Percentiles rank a stretch among this genome's conserved stretches.
Evolutionary conservation across 2,888 invertebrate species (phyloP).

Genomic region (Parelbella ahira): DNA sequence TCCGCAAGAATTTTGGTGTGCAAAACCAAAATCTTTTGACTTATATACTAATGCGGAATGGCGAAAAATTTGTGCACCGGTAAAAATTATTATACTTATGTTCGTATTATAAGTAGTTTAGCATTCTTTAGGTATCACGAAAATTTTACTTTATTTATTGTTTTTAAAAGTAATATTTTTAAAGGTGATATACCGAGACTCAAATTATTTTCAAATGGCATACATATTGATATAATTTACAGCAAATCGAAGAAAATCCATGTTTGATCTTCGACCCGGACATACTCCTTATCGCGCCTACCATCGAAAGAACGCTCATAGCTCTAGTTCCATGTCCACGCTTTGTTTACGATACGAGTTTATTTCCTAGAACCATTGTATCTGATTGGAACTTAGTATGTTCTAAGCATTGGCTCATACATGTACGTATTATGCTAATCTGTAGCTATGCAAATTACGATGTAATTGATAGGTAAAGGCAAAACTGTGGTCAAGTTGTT

Average conservation of each 20-base stretch:
- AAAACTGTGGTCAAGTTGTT: no score
- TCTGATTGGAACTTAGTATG: slow-evolving; percentile 85
- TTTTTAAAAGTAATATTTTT: no score
- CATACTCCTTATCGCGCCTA: slow-evolving; percentile 43
- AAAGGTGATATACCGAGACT: no score
- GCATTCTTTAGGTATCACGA: no score
- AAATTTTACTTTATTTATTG: no score
- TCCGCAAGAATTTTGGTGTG: slow-evolving; percentile 81
- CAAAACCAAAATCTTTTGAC: slow-evolving; percentile 47
- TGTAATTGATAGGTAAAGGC: no score
- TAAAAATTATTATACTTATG: slow-evolving; percentile 32
- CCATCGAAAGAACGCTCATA: slow-evolving; percentile 46
- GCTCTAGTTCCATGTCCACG: slow-evolving; percentile 55
- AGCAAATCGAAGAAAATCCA: slow-evolving; percentile 59
- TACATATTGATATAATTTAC: slow-evolving; percentile 27
- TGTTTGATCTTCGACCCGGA: slow-evolving; percentile 69
- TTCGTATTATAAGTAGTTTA: no score
- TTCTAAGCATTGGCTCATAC: slow-evolving; percentile 74
- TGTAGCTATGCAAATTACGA: no score
- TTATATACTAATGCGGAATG: slow-evolving; percentile 59
- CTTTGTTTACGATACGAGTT: slow-evolving; percentile 77
- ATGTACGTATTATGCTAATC: no score
- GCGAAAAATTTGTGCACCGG: slow-evolving; percentile 62
- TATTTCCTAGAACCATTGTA: slow-evolving; percentile 82
- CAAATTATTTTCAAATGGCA: no score